Evolutionary conservation across 2,797 vertebrate species (phyloP), one percentile per base, ranked within the genome.

Genomic region (Remorina albescens): DNA sequence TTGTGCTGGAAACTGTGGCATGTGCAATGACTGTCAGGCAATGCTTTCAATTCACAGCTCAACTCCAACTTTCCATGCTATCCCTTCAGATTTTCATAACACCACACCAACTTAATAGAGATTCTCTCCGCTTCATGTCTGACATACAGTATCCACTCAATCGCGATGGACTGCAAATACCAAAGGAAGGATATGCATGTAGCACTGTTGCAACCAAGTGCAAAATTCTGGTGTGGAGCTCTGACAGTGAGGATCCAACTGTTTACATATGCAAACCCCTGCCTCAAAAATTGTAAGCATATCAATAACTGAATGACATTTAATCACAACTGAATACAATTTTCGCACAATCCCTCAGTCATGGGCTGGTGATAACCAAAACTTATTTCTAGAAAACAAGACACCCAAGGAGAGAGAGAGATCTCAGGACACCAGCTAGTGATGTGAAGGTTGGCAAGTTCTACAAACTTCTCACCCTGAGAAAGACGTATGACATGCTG

Each of bases 61-160:
- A 41, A 13, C 47, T 58, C 44, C n/a, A n/a, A n/a, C n/a, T 74
- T 39, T 59, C n/a, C 2, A 15, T 9, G 3, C 28, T n/a, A 28
- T 59, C 70, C 51, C 2, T 28, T 28, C 51, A 55, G 73, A 74
- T 42, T 51, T 30, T 11, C 19, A 4, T 18, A 37, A 78, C 78
- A 63, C n/a, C n/a, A n/a, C n/a, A n/a, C n/a, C n/a, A n/a, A n/a
- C n/a, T n/a, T n/a, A n/a, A n/a, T n/a, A n/a, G n/a, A n/a, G n/a
- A n/a, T n/a, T n/a, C n/a, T n/a, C n/a, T n/a, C n/a, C n/a, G n/a
- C n/a, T n/a, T n/a, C n/a, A n/a, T n/a, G n/a, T n/a, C n/a, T n/a
- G n/a, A n/a, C n/a, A n/a, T n/a, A n/a, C n/a, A n/a, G n/a, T n/a
- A n/a, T n/a, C n/a, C n/a, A n/a, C n/a, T n/a, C n/a, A n/a, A n/a